Evolutionary conservation across 2,797 vertebrate genomes (phyloP).

Genomic region (Lacerta viridis): DNA sequence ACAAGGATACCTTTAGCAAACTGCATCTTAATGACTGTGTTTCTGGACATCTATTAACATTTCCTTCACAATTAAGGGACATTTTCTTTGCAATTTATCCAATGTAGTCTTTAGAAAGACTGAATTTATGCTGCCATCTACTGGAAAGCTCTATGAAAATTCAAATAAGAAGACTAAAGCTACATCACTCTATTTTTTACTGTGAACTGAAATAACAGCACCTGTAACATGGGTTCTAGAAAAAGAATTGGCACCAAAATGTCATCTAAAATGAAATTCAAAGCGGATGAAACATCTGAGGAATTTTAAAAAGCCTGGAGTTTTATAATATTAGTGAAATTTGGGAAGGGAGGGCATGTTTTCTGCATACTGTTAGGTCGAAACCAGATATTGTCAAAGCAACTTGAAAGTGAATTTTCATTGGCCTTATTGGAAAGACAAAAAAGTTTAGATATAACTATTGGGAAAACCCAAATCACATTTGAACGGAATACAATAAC

Average conservation of each 20-base stretch:
- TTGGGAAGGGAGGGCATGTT: too few species aligned
- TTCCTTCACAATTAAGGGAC: constrained; percentile 20
- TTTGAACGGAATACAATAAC: background rate
- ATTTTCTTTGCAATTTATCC: constrained; percentile 30
- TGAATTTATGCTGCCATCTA: constrained; percentile 84
- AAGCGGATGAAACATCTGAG: constrained; percentile 6
- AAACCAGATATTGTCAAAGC: background rate
- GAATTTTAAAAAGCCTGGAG: background rate
- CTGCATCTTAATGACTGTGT: constrained; percentile 15
- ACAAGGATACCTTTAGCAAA: constrained; percentile 37
- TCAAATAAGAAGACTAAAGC: constrained; percentile 6
- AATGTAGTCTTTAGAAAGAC: constrained; percentile 42
- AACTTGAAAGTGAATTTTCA: constrained; percentile 1
- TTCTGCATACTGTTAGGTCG: background rate
- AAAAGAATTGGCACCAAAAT: background rate
- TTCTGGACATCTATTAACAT: constrained; percentile 22
- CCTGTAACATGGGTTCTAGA: background rate
- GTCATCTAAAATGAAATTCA: background rate
- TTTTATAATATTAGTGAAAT: background rate
- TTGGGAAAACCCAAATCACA: background rate
- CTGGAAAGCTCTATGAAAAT: constrained; percentile 63
- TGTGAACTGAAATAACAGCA: constrained; percentile 1
- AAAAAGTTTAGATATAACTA: background rate
- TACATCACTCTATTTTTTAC: background rate
- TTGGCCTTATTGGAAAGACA: too few species aligned